A percentile compares a stretch with the other conserved stretches of the same genome.
These are phyloP conservation scores for Enteromius thamalakanensis DNA, from an alignment of 2,797 vertebrate species.

Conservation along the genomic window DNA sequence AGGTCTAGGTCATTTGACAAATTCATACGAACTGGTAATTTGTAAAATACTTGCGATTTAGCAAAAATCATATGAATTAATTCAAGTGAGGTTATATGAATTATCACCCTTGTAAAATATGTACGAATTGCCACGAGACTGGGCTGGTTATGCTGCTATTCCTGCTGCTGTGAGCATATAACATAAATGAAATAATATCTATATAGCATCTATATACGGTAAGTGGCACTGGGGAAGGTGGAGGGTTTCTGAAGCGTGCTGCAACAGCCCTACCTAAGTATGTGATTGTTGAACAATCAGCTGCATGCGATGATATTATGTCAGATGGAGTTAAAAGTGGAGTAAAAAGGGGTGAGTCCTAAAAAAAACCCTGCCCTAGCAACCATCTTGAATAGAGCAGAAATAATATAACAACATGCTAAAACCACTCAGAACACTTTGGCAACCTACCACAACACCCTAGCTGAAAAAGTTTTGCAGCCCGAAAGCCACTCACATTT, in stretches of 20 bases:
- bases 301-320: neutral
- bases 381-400: neutral
- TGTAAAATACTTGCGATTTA: no score
- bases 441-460: neutral
- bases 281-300: neutral
- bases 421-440: neutral
- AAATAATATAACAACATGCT: neutral
- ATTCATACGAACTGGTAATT: no score
- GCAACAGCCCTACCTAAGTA: neutral
- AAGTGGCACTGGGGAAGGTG: neutral
- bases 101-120: no score
- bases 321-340: neutral
- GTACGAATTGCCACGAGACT: no score
- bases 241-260: neutral
- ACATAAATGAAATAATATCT: neutral
- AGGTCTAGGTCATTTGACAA: no score
- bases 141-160: no score
- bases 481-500: neutral
- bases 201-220: neutral
- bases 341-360: neutral
- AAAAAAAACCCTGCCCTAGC: neutral
- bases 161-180: neutral
- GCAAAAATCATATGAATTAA: no score
- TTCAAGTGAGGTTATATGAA: no score
- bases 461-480: neutral